These are phyloP conservation scores for Drepana arcuata DNA, from an alignment of 1,140 invertebrate genomes.

Conservation along the genomic window DNA sequence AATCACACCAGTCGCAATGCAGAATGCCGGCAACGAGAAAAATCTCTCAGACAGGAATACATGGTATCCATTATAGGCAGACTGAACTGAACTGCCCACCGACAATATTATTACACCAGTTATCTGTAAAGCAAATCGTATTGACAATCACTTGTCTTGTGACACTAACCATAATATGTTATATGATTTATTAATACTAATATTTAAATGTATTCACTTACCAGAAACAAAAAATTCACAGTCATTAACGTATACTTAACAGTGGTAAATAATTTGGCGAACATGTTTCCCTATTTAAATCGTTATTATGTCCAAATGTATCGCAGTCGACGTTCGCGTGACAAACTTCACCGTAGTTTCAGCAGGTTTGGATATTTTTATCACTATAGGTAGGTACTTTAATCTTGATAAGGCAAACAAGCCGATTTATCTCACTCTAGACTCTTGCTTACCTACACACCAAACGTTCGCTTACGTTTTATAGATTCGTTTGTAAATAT, in stretches of 20 bases:
- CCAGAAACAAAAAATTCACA: conserved; percentile 58
- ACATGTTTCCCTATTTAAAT: conserved; percentile 42
- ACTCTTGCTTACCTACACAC: too few species aligned
- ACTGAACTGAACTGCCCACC: conserved; percentile 77
- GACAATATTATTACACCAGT: conserved; percentile 80
- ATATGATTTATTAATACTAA: not conserved
- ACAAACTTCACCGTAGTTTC: conserved; percentile 33
- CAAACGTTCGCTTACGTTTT: too few species aligned
- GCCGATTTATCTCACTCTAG: conserved; percentile 55
- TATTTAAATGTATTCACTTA: conserved; percentile 28
- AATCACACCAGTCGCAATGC: conserved; percentile 84
- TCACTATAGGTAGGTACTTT: conserved; percentile 38
- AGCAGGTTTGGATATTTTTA: conserved; percentile 53
- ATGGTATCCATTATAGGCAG: conserved; percentile 78
- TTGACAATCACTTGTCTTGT: conserved; percentile 5
- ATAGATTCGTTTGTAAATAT: too few species aligned
- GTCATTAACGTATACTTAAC: conserved; percentile 57
- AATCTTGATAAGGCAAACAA: conserved; percentile 68
- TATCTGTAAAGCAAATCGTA: conserved; percentile 71
- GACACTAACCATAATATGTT: not conserved
- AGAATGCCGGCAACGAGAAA: conserved; percentile 78
- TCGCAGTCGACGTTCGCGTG: conserved; percentile 16
- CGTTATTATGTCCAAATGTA: not conserved
- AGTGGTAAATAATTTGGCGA: conserved; percentile 59
- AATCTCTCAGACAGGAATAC: conserved; percentile 74